A percentile compares a stretch with the other conserved stretches of the same genome.
These are phyloP conservation scores for Anthoptus insignis DNA, from an alignment of 2,888 invertebrate species.

Conservation along the genomic window DNA sequence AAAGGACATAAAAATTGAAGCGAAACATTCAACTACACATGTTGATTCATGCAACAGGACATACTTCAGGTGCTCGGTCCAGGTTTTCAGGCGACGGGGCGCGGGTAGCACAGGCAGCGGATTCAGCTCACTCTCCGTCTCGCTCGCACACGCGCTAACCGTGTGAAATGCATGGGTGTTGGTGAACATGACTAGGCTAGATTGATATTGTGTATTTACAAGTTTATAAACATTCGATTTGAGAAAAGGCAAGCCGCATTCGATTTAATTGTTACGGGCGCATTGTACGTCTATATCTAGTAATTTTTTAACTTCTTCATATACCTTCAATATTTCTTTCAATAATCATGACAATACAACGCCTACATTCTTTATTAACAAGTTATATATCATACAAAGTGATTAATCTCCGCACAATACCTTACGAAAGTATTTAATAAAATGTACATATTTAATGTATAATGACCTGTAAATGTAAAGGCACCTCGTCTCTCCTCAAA, in stretches of 20 bases:
- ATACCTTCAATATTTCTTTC: not conserved
- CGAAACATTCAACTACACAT: slow-evolving; percentile 8
- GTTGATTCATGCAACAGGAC: slow-evolving; percentile 59
- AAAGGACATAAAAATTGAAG: slow-evolving; percentile 7
- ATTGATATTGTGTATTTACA: slow-evolving; percentile 45
- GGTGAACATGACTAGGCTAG: slow-evolving; percentile 53
- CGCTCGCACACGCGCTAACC: slow-evolving; percentile 59
- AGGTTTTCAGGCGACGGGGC: slow-evolving; percentile 76
- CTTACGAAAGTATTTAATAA: not conserved
- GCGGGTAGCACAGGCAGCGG: slow-evolving; percentile 58
- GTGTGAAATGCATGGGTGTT: slow-evolving; percentile 63
- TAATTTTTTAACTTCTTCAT: too few relatives aligned
- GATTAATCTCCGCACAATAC: too few relatives aligned
- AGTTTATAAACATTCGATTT: slow-evolving; percentile 1
- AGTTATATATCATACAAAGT: too few relatives aligned
- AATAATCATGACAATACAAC: not conserved
- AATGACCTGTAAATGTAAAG: too few relatives aligned
- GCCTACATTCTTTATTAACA: too few relatives aligned
- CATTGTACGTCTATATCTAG: too few relatives aligned
- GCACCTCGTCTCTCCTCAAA: slow-evolving; percentile 1
- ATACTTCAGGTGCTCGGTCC: slow-evolving; percentile 81
- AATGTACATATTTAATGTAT: too few relatives aligned
- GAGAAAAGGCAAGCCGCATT: not conserved
- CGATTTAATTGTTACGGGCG: too few relatives aligned
- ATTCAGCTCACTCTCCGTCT: slow-evolving; percentile 54